These are phyloP conservation scores for Mormoops blainvillei DNA, from an alignment of 2,113 vertebrate genomes.

Conservation along the genomic window DNA sequence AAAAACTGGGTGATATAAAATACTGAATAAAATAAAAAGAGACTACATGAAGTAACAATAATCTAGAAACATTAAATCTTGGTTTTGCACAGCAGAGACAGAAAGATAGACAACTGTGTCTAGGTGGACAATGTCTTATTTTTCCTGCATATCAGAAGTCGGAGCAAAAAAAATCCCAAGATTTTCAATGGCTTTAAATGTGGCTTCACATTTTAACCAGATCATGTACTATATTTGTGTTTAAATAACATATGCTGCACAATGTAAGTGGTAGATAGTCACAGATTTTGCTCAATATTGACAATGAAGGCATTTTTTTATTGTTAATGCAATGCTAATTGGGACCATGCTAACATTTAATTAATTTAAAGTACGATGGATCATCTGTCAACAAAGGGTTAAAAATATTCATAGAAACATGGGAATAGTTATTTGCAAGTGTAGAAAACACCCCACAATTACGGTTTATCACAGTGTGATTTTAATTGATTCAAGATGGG, in stretches of 20 bases:
- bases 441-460: conserved; percentile 52
- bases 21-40: neutral
- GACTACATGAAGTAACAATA: neutral
- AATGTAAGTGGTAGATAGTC: neutral
- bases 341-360: conserved; percentile 65
- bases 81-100: neutral
- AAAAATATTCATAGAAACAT: conserved; percentile 56
- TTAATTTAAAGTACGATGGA: conserved; percentile 51
- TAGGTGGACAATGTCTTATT: neutral
- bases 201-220: neutral
- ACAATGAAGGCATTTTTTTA: conserved; percentile 49
- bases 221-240: neutral
- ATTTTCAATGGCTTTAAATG: neutral
- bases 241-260: neutral
- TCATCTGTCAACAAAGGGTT: conserved; percentile 58
- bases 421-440: conserved; percentile 42
- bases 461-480: conserved; percentile 59
- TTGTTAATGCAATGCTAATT: conserved; percentile 47
- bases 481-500: conserved; percentile 66
- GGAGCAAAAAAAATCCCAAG: neutral
- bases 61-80: neutral
- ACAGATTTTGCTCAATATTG: conserved; percentile 44
- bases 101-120: neutral
- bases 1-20: neutral
- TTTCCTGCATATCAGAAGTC: neutral